Conservation (phyloP, 2,113 vertebrate species). For the Vulpes ferrilata region DNA sequence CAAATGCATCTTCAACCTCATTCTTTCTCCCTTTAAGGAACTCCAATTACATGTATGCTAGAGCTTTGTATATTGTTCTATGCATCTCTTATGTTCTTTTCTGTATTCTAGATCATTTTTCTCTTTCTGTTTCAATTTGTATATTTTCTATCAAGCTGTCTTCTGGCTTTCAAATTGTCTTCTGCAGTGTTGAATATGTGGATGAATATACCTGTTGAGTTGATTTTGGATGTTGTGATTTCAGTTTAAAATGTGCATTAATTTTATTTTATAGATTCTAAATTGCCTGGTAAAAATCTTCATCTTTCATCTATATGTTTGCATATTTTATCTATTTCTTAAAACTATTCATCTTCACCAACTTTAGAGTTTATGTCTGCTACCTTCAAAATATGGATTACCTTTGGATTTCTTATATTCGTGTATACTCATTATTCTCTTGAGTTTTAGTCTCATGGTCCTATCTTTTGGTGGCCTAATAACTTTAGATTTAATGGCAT, state of each 20-base stretch:
- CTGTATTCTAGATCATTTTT: neutral
- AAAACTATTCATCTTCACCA: slow-evolving; percentile 1
- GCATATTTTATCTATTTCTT: neutral
- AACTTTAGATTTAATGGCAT: neutral
- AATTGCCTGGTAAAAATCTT: neutral
- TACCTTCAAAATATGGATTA: neutral
- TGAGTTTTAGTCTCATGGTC: neutral
- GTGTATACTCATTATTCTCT: neutral
- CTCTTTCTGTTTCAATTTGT: neutral
- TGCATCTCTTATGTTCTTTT: neutral
- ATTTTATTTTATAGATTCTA: neutral
- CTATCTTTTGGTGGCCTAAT: neutral
- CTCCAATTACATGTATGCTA: neutral
- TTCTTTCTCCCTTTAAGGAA: neutral
- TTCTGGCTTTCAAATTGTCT: neutral
- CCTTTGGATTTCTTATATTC: neutral
- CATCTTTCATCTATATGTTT: neutral
- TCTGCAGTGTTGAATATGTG: neutral
- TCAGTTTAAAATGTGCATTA: neutral
- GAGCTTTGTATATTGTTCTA: neutral
- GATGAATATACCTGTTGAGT: neutral
- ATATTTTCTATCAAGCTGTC: neutral
- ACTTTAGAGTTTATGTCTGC: neutral
- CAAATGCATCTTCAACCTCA: neutral
- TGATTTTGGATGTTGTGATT: slow-evolving; percentile 22